Evolutionary conservation across 1,140 invertebrate species (phyloP).

Genomic region (Heterodera carotae): DNA sequence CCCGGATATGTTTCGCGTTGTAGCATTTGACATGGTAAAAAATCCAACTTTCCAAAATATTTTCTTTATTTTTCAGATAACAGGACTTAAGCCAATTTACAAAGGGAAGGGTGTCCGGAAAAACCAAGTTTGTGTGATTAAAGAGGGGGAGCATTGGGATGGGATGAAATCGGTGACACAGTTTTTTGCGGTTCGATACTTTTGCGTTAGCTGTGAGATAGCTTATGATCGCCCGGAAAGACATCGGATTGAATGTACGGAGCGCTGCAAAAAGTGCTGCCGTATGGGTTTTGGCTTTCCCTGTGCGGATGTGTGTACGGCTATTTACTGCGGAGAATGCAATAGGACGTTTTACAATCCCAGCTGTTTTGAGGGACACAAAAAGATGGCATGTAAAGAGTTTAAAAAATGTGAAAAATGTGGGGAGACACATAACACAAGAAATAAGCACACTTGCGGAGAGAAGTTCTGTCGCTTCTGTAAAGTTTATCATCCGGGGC

Average conservation of each 20-base stretch:
- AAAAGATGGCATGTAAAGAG: neutral
- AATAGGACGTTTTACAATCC: neutral
- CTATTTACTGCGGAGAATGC: neutral
- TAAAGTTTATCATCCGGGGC: neutral
- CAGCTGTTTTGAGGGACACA: constrained; percentile 4
- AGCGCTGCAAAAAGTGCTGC: neutral
- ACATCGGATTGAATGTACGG: neutral
- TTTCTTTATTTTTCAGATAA: neutral
- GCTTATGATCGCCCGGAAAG: neutral
- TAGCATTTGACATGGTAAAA: too few relatives aligned
- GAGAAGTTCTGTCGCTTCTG: neutral
- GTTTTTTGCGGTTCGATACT: neutral
- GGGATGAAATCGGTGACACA: too few relatives aligned
- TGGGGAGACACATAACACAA: constrained; percentile 4
- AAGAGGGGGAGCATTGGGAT: too few relatives aligned
- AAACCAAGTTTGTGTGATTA: too few relatives aligned
- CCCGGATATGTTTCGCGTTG: neutral
- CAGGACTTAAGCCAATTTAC: neutral
- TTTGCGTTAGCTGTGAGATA: constrained; percentile 8
- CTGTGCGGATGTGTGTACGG: neutral
- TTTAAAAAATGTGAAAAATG: neutral
- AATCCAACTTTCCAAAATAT: neutral
- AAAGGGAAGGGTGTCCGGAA: neutral
- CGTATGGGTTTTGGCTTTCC: neutral
- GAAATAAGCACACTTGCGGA: neutral